These are phyloP conservation scores for Bradypodion ventrale DNA, from an alignment of 2,797 vertebrate genomes.

Conservation along the genomic window DNA sequence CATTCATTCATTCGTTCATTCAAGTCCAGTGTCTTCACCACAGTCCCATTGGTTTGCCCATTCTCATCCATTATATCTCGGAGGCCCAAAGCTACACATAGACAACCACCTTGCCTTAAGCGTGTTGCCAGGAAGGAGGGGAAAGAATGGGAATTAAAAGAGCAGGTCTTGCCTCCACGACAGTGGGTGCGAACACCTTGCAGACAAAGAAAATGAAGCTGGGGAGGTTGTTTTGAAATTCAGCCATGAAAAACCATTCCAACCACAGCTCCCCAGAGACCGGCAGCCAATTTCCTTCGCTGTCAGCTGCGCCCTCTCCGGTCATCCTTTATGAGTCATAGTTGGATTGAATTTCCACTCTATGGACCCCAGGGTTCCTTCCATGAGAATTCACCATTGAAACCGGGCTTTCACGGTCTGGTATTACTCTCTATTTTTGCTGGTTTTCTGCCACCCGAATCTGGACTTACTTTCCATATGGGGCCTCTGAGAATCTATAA, in stretches of 20 bases:
- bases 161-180: slow-evolving; percentile 36
- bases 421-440: neutral
- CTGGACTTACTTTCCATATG: neutral
- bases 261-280: slow-evolving; percentile 42
- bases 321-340: slow-evolving; percentile 40
- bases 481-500: neutral
- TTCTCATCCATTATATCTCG: no score
- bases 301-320: slow-evolving; percentile 27
- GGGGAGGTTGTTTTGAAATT: slow-evolving; percentile 47
- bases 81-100: no score
- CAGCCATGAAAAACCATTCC: slow-evolving; percentile 44
- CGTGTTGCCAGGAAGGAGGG: no score
- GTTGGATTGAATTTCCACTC: slow-evolving; percentile 23
- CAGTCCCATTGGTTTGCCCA: no score
- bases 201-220: slow-evolving; percentile 36
- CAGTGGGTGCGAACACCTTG: neutral
- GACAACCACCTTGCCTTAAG: no score
- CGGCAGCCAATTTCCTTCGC: slow-evolving; percentile 48
- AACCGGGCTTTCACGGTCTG: slow-evolving; percentile 43
- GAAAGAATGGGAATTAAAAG: no score
- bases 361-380: slow-evolving; percentile 19
- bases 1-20: no score
- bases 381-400: slow-evolving; percentile 37
- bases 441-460: slow-evolving; percentile 7
- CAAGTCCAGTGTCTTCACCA: no score